Conservation (phyloP, 1,140 invertebrate species). For the Pristionchus pacificus region DNA sequence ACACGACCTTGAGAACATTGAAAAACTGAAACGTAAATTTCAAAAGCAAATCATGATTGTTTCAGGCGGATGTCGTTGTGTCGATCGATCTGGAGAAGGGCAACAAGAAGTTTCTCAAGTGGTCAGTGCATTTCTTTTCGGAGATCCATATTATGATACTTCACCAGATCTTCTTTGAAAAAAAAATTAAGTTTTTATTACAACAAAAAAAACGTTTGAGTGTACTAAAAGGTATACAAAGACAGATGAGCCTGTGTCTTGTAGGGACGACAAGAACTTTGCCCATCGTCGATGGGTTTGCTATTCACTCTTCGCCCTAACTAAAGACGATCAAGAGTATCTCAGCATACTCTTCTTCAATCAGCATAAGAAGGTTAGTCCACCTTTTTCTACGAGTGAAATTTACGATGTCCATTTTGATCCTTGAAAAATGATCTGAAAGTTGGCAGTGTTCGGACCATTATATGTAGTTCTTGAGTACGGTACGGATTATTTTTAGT, state of each 20-base stretch:
- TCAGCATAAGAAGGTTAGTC: background rate
- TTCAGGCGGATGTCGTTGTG: background rate
- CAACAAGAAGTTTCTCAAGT: background rate
- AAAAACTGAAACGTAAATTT: no score
- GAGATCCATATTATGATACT: no score
- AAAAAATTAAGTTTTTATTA: no score
- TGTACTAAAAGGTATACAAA: no score
- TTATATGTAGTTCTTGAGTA: no score
- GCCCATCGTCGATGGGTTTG: slow-evolving; percentile 1
- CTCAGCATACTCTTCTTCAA: background rate
- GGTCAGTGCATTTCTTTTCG: background rate
- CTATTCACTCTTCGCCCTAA: background rate
- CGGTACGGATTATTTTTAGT: no score
- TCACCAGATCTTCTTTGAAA: no score
- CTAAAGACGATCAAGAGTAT: background rate
- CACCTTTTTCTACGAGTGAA: background rate
- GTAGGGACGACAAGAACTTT: background rate
- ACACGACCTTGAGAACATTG: background rate
- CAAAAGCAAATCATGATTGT: background rate
- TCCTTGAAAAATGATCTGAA: no score
- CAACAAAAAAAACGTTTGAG: no score
- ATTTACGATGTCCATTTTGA: no score
- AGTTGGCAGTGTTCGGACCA: no score
- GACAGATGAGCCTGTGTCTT: background rate
- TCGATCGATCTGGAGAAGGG: background rate